Conservation (phyloP, 2,113 vertebrate species). For the Ammodytes dubius region DNA sequence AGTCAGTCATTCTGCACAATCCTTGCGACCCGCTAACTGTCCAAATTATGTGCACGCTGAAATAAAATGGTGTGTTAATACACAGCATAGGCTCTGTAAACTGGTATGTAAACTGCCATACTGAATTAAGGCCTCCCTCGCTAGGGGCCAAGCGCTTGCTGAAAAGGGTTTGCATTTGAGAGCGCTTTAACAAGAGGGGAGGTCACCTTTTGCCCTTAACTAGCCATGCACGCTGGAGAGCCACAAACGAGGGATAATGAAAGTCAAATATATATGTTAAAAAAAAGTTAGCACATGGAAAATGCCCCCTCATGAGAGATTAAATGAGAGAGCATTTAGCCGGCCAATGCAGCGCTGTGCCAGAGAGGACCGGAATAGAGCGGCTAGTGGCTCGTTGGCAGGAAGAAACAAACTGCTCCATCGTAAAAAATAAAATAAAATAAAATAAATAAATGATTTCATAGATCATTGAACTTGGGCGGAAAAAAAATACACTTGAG, state of each 20-base stretch:
- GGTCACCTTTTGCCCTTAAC: slow-evolving; percentile 26
- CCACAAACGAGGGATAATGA: slow-evolving; percentile 47
- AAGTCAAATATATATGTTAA: slow-evolving; percentile 19
- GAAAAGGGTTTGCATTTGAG: slow-evolving; percentile 47
- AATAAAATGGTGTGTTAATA: no score
- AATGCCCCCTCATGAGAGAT: slow-evolving; percentile 47
- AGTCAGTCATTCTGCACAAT: slow-evolving; percentile 19
- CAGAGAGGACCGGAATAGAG: slow-evolving; percentile 52
- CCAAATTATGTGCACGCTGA: no score
- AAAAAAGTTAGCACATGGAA: slow-evolving; percentile 34
- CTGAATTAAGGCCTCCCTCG: slow-evolving; percentile 63
- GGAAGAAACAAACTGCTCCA: slow-evolving; percentile 44
- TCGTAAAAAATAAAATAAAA: slow-evolving; percentile 36
- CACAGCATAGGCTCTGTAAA: no score
- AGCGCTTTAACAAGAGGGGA: slow-evolving; percentile 43
- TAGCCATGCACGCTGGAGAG: slow-evolving; percentile 42
- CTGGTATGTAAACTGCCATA: slow-evolving; percentile 28
- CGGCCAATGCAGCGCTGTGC: slow-evolving; percentile 42
- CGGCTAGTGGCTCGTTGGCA: slow-evolving; percentile 61
- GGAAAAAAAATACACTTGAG: slow-evolving; percentile 18
- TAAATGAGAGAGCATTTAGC: slow-evolving; percentile 41
- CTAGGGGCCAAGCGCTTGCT: slow-evolving; percentile 44
- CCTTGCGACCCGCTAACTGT: no score
- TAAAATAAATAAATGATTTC: slow-evolving; percentile 38
- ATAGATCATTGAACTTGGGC: slow-evolving; percentile 46